phyloP scores from a whole-genome alignment of 2,797 vertebrate genomes.

The Todus mexicanus region DNA sequence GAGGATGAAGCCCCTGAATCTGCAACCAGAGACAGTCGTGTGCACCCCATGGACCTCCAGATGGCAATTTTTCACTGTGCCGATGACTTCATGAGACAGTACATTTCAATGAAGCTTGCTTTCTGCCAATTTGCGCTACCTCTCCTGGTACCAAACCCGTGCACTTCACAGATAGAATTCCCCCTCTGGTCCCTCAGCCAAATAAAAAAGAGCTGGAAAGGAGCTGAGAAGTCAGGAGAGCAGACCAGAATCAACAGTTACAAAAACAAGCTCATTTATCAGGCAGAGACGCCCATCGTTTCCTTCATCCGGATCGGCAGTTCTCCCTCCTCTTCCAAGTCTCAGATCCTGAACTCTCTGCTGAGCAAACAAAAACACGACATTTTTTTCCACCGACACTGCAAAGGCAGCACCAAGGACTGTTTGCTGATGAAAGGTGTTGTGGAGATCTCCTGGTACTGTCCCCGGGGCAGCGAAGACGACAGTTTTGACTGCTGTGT shows the following conservation, averaged over 20 bases:
- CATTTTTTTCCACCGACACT: constrained; percentile 62
- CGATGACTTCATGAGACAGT: constrained; percentile 73
- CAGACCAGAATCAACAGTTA: background rate
- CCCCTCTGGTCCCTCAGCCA: constrained; percentile 71
- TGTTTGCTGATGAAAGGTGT: constrained; percentile 72
- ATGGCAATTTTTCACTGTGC: constrained; percentile 78
- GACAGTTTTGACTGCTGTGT: constrained; percentile 66
- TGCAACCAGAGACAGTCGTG: background rate
- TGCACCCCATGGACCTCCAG: constrained; percentile 79
- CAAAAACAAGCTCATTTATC: constrained; percentile 61
- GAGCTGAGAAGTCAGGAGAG: background rate
- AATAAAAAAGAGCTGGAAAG: constrained; percentile 54
- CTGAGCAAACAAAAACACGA: constrained; percentile 60
- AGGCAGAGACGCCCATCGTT: constrained; percentile 70
- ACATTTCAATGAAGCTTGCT: constrained; percentile 70
- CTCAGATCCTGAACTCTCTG: constrained; percentile 63
- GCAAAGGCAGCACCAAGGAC: constrained; percentile 48
- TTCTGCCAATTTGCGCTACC: constrained; percentile 80
- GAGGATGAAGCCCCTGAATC: background rate
- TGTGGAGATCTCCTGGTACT: constrained; percentile 83
- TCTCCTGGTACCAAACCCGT: constrained; percentile 74
- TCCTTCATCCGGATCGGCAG: constrained; percentile 75
- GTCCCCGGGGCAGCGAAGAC: constrained; percentile 67
- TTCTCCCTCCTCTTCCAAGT: constrained; percentile 68
- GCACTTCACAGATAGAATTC: constrained; percentile 61